Percentiles rank a stretch among this genome's conserved stretches.
These are phyloP conservation scores for Actinemys pallida DNA, from an alignment of 2,113 vertebrate species.

Conservation along the genomic window DNA sequence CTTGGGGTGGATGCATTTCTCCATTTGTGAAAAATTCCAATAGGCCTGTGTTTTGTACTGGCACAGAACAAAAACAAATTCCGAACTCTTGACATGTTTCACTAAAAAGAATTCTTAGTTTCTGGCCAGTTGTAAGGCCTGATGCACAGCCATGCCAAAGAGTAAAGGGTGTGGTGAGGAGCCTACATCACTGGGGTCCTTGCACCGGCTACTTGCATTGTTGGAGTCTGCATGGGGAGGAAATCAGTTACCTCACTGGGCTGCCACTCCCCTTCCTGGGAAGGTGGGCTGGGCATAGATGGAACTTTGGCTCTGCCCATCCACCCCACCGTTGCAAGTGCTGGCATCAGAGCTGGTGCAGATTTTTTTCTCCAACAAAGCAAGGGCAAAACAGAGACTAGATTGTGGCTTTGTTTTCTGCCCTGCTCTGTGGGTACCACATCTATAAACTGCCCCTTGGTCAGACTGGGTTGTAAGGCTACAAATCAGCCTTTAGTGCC, in stretches of 20 bases:
- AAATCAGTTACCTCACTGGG: background rate
- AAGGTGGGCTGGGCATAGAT: background rate
- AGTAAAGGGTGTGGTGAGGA: fast-evolving
- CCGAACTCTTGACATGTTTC: background rate
- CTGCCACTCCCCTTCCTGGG: background rate
- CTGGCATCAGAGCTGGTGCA: background rate
- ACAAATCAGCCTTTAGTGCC: background rate
- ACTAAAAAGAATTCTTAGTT: background rate
- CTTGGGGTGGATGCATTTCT: background rate
- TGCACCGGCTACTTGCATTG: background rate
- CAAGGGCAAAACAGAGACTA: background rate
- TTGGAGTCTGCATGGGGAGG: background rate
- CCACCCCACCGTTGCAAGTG: background rate
- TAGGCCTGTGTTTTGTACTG: background rate
- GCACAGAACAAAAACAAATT: background rate
- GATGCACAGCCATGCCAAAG: background rate
- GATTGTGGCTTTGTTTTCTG: background rate
- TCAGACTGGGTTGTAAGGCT: background rate
- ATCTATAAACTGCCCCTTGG: background rate
- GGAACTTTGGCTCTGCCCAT: background rate
- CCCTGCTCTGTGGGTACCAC: background rate
- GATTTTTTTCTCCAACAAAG: background rate
- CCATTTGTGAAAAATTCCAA: background rate
- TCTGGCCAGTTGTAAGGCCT: background rate
- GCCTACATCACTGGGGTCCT: background rate